phyloP scores from a whole-genome alignment of 2,113 vertebrate genomes.

The Artemisiospiza belli region DNA sequence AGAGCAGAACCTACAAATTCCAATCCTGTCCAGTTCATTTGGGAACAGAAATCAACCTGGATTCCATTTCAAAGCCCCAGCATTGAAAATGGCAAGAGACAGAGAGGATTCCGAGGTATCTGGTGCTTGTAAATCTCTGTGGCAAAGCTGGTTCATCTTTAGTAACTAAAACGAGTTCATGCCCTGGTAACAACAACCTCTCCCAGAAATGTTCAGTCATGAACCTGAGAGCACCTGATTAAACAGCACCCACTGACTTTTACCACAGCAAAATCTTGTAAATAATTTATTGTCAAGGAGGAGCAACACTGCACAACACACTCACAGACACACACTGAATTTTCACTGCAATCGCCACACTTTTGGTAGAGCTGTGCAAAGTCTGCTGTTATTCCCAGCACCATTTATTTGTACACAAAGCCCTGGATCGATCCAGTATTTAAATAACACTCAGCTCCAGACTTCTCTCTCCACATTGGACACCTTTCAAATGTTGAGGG shows the following conservation, averaged over 20 bases:
- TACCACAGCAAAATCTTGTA: not conserved
- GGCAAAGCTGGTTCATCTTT: not conserved
- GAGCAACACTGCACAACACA: not conserved
- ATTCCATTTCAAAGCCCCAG: not conserved
- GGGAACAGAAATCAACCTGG: not conserved
- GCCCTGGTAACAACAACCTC: not conserved
- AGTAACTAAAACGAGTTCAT: not conserved
- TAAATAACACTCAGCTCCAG: not conserved
- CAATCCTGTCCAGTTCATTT: not conserved
- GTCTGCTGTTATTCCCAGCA: not conserved
- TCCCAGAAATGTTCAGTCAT: not conserved
- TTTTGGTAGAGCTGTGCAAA: not conserved
- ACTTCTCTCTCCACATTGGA: not conserved
- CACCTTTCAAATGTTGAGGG: not conserved
- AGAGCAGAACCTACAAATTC: not conserved
- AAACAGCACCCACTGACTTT: not conserved
- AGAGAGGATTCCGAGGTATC: not conserved
- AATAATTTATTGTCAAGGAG: not conserved
- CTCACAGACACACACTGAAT: not conserved
- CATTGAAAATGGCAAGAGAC: rapidly evolving
- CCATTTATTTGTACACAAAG: not conserved
- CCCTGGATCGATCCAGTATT: not conserved
- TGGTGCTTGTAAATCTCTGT: not conserved
- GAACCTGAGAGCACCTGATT: not conserved
- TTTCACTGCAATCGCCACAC: not conserved